Evolutionary conservation across 1,140 invertebrate genomes (phyloP).

Genomic region (Drosophila mayri): DNA sequence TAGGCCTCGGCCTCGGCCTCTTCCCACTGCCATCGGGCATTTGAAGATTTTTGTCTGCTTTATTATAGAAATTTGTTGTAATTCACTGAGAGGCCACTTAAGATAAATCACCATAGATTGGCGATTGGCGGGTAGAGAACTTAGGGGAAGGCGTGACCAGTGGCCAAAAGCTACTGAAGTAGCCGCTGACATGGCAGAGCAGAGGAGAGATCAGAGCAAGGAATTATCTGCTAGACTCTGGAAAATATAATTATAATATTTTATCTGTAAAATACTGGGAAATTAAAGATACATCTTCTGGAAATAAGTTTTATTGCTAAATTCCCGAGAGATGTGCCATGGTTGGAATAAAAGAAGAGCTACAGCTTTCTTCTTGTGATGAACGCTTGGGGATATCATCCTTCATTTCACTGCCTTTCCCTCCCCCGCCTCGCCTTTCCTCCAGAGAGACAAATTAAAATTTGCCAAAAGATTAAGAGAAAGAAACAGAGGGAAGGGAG

Average conservation of each 20-base stretch:
- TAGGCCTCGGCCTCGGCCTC: neutral
- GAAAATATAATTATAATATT: constrained; percentile 19
- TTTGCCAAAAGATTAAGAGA: constrained; percentile 50
- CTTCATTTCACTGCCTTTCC: constrained; percentile 1
- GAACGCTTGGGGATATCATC: constrained; percentile 31
- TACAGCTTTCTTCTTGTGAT: neutral
- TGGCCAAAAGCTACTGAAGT: constrained; percentile 68
- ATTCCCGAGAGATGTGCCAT: constrained; percentile 25
- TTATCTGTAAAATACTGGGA: constrained; percentile 8
- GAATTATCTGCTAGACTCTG: neutral
- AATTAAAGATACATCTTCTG: neutral
- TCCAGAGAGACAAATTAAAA: constrained; percentile 54
- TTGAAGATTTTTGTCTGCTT: constrained; percentile 79
- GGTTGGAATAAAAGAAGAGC: constrained; percentile 19
- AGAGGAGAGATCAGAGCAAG: constrained; percentile 13
- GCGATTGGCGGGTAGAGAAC: constrained; percentile 15
- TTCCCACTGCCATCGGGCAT: constrained; percentile 49
- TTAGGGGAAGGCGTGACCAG: constrained; percentile 41
- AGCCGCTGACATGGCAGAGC: constrained; percentile 51
- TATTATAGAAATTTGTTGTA: constrained; percentile 84
- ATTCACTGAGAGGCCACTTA: constrained; percentile 79
- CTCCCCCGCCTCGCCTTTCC: neutral
- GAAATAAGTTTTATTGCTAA: constrained; percentile 32
- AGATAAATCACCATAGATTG: constrained; percentile 70
- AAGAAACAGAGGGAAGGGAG: neutral